Evolutionary conservation across 2,888 invertebrate species (phyloP), one percentile per base, ranked within the genome.

Genomic region (Scaptodrosophila latifasciaeformis): DNA sequence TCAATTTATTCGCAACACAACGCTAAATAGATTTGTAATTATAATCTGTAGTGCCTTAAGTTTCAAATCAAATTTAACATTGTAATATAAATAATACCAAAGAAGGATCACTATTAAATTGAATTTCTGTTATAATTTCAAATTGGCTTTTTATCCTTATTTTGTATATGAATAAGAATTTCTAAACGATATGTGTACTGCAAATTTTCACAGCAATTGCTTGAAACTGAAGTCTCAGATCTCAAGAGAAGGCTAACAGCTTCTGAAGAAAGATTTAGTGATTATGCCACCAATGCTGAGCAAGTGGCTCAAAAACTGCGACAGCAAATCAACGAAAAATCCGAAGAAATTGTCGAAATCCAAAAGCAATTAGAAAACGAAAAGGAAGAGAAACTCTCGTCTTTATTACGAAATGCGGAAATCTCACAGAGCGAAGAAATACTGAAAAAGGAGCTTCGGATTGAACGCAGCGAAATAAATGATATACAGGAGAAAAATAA

Each of bases 361-460:
- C 76, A 80, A 51, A 62, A 64, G 17, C 61, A 70, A 31, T 65
- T 86, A 40, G 86, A 86, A 63, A 52, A 59, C 65, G 94, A 94
- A 70, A 90, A 90, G 43, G 89, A 91, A 6, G 93, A 93, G 65
- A 94, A 93, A 78, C 92, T 94, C 79, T 90, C 91, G 2, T 92
- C 92, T 0, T 84, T 94, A 45, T 82, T 95, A 49, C 89, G 93
- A 43, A 95, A 93, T 83, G 94, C 94, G 1, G 92, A 93, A 86
- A 91, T 94, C 71, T 94, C 94, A 0, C 94, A 94, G 83, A 91
- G 91, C 61, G 90, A 93, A 72, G 93, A 94, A 84, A 88, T 94
- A 78, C 89, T 92, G 1, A 91, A 91, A 76, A 92, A 93, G 76
- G 90, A 93, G 69, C 89, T 91, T 82, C 89, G 92, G 15, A 89